These are phyloP conservation scores for Subacronicta megacephala DNA, from an alignment of 2,888 invertebrate species.

Conservation along the genomic window DNA sequence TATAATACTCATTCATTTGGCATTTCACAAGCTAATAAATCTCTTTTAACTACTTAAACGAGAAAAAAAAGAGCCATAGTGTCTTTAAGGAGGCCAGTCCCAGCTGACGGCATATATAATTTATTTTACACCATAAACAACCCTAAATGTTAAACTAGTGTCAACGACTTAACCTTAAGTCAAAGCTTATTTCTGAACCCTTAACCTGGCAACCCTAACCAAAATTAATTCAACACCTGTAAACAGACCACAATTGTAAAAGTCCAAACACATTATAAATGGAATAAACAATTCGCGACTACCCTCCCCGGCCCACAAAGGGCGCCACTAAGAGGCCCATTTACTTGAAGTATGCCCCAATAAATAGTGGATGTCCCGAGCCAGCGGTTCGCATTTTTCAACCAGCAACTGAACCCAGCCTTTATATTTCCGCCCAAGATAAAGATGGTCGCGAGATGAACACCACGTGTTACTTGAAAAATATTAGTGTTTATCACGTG, in stretches of 20 bases:
- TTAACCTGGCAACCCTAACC: neutral
- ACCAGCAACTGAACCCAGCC: slow-evolving; percentile 59
- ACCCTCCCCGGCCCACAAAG: slow-evolving; percentile 41
- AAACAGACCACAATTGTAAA: slow-evolving; percentile 45
- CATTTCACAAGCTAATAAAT: no score
- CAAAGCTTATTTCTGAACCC: no score
- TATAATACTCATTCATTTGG: no score
- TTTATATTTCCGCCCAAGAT: slow-evolving; percentile 58
- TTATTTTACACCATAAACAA: no score
- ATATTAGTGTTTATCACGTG: slow-evolving; percentile 43
- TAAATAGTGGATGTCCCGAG: slow-evolving; percentile 70
- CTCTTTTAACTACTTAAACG: no score
- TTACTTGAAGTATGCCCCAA: slow-evolving; percentile 77
- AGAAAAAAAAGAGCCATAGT: no score
- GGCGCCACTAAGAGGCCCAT: slow-evolving; percentile 70
- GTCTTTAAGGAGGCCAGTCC: no score
- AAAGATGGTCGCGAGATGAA: slow-evolving; percentile 51
- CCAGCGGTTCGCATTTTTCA: slow-evolving; percentile 70
- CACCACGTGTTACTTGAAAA: slow-evolving; percentile 44
- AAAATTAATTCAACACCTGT: slow-evolving; percentile 34
- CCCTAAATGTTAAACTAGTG: no score
- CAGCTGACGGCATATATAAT: no score
- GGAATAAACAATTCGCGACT: slow-evolving; percentile 67
- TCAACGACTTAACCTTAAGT: no score
- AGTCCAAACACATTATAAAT: slow-evolving; percentile 60